Conservation (phyloP, 1,140 invertebrate species). For the Sesamia nonagrioides region DNA sequence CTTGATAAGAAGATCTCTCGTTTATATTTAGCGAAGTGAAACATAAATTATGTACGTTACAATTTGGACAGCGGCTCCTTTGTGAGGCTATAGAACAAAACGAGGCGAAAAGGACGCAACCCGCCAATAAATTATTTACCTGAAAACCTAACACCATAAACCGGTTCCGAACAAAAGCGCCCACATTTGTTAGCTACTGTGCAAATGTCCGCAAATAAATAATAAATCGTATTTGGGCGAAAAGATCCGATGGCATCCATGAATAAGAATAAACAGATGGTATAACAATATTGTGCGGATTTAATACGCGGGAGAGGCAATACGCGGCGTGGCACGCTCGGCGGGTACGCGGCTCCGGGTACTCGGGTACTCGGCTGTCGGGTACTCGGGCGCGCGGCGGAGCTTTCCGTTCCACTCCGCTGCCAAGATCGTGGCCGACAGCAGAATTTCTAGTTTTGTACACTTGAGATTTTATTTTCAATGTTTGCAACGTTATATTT, state of each 20-base stretch:
- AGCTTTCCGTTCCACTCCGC: conserved; percentile 36
- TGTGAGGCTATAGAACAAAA: conserved; percentile 43
- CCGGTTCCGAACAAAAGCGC: conserved; percentile 46
- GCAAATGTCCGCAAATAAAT: conserved; percentile 57
- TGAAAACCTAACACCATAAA: conserved; percentile 51
- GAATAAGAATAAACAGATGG: conserved; percentile 63
- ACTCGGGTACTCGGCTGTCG: neutral
- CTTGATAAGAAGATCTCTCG: conserved; percentile 27
- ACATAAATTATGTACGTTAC: conserved; percentile 50
- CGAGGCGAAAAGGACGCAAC: conserved; percentile 44
- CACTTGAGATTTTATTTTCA: conserved; percentile 42
- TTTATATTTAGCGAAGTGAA: conserved; percentile 45
- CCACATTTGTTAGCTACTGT: conserved; percentile 51
- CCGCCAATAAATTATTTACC: conserved; percentile 57
- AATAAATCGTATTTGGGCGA: conserved; percentile 58
- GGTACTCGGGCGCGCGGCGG: neutral
- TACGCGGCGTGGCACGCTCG: conserved; percentile 9
- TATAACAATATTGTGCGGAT: conserved; percentile 55
- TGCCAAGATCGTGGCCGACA: conserved; percentile 43
- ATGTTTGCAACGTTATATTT: conserved; percentile 46
- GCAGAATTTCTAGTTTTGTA: conserved; percentile 39
- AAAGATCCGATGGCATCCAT: conserved; percentile 52
- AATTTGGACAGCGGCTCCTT: conserved; percentile 35
- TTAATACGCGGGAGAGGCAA: conserved; percentile 41
- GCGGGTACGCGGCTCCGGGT: neutral